Conservation (phyloP, 1,140 invertebrate genomes). For the Drosophila mauritiana region DNA sequence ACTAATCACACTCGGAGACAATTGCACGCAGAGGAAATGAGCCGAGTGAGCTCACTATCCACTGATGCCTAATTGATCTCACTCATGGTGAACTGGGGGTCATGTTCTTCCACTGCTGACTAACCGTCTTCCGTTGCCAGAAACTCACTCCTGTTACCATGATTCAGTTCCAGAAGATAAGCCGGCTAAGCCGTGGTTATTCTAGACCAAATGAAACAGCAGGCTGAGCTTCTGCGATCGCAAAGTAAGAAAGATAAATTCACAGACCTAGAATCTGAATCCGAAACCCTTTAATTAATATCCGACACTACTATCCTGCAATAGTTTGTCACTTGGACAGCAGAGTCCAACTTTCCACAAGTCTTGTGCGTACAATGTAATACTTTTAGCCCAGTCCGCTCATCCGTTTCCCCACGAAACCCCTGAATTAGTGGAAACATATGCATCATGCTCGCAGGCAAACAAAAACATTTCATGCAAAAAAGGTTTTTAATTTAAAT, state of each 20-base stretch:
- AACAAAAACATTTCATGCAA: slow-evolving; percentile 72
- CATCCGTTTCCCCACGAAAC: background rate
- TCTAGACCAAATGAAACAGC: too few species aligned
- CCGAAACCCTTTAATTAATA: slow-evolving; percentile 27
- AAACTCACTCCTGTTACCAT: background rate
- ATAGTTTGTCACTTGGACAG: slow-evolving; percentile 1
- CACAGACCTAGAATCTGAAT: too few species aligned
- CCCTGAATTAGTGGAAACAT: slow-evolving; percentile 46
- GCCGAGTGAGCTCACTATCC: slow-evolving; percentile 27
- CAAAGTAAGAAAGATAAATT: too few species aligned
- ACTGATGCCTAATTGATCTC: slow-evolving; percentile 19
- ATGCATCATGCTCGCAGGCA: slow-evolving; percentile 58
- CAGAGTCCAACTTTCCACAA: slow-evolving; percentile 1
- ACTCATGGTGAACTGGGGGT: background rate
- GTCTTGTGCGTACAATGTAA: slow-evolving; percentile 18
- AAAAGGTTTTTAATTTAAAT: slow-evolving; percentile 82
- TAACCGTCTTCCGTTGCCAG: background rate
- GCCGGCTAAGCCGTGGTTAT: accelerated
- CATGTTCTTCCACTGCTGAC: background rate
- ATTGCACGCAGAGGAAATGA: background rate
- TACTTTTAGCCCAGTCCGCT: background rate
- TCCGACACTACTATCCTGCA: background rate
- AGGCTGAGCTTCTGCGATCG: too few species aligned
- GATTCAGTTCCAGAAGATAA: background rate
- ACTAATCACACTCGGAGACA: slow-evolving; percentile 25